Evolutionary conservation across 2,888 invertebrate species (phyloP), one percentile per base, ranked within the genome.

Genomic region (Mesochorus sp.): DNA sequence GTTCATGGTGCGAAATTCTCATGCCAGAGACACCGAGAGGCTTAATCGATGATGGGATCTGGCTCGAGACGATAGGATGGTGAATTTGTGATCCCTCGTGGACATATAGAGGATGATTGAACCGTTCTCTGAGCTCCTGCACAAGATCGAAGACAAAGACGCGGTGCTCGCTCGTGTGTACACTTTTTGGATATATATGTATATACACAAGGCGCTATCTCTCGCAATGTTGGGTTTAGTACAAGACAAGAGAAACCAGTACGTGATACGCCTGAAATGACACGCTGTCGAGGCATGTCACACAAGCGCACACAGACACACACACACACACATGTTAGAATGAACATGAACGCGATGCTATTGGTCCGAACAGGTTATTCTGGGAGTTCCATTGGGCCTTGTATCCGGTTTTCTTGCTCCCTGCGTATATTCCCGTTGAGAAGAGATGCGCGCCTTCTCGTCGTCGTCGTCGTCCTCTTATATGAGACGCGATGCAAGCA

Each of bases 31-130:
- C 12, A n/a, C 28, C 26, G 66, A 19, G 17, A 24, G 53, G 61
- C 57, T 71, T 70, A 79, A 79, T 79, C 78, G 78, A 74, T 74
- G 75, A 79, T 79, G 61, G 31, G 66, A 79, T 79, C 74, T 75
- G 70, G 53, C 26, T 37, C 31, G 66, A 61, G 51, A 66, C 64
- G 64, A 70, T 78, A 53, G 51, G 53, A 74, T 14, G 70, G 14
- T 53, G 70, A 79, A 79, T 79, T 79, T 79, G 78, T 71, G 70
- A 74, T 79, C 55, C 66, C 49, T 66, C 53, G 17, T 66, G 61
- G 55, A 67, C 71, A 67, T 75, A 75, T 71, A 71, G 24, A 71
- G 37, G 74, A 61, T 67, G 74, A 79, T 74, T 55, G 78, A 75
- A 66, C 66, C 74, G 47, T 74, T 51, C 66, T 59, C 49, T 12